Percentiles rank a stretch among this genome's conserved stretches.
Evolutionary conservation across 2,888 invertebrate genomes (phyloP).

Genomic region (Gastrophysa polygoni): DNA sequence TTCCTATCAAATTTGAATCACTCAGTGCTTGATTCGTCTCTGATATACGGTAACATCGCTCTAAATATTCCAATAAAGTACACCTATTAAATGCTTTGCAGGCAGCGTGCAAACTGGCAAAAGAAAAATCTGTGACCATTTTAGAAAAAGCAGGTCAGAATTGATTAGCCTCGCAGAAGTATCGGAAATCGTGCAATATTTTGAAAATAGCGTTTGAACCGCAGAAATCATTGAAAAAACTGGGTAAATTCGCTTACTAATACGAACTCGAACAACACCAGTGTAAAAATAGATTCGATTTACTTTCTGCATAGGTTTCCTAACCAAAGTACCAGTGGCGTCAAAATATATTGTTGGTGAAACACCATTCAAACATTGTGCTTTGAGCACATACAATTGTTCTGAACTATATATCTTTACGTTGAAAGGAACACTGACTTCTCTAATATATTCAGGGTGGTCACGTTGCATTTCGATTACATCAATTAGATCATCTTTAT

Average conservation of each 20-base stretch:
- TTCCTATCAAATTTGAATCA: background rate
- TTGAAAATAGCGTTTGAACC: conserved; percentile 23
- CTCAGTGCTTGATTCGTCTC: background rate
- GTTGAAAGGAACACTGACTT: conserved; percentile 27
- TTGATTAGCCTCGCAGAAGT: conserved; percentile 17
- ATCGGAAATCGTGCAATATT: conserved; percentile 20
- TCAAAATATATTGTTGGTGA: conserved; percentile 27
- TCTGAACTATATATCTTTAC: conserved; percentile 28
- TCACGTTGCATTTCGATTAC: conserved; percentile 18
- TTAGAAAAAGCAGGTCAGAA: conserved; percentile 24
- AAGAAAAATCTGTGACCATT: conserved; percentile 29
- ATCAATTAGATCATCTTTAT: conserved; percentile 17
- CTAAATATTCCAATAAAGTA: conserved; percentile 20
- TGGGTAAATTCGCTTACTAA: conserved; percentile 16
- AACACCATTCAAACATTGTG: background rate
- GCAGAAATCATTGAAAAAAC: conserved; percentile 19
- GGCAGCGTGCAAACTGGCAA: conserved; percentile 26
- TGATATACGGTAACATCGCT: background rate
- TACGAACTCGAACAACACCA: conserved; percentile 4
- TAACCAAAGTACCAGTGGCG: conserved; percentile 29
- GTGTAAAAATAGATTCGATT: conserved; percentile 22
- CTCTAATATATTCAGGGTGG: conserved; percentile 28
- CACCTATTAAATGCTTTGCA: conserved; percentile 14
- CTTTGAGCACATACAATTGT: conserved; percentile 20
- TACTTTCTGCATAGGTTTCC: conserved; percentile 10